A percentile compares a stretch with the other conserved stretches of the same genome.
phyloP scores from a whole-genome alignment of 2,797 vertebrate species.

The Rachycentron canadum region DNA sequence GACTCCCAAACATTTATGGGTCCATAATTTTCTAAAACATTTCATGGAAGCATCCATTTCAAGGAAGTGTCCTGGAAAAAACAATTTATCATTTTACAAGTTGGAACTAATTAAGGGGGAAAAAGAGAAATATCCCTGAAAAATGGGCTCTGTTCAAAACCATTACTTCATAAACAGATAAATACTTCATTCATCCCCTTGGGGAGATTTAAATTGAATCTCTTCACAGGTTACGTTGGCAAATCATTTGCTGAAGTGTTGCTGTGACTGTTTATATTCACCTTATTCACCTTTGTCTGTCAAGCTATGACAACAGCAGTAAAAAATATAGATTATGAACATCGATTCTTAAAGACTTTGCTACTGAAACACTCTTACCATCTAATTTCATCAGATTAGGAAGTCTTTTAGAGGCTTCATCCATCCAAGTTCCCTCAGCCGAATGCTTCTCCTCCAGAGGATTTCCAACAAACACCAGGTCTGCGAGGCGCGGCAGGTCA shows the following conservation, averaged over 20 bases:
- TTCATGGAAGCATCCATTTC: not conserved
- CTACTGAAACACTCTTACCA: slow-evolving; percentile 81
- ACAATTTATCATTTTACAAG: not conserved
- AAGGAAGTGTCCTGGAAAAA: not conserved
- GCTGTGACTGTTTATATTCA: not conserved
- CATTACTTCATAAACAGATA: too few species aligned
- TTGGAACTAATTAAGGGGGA: not conserved
- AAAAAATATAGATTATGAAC: not conserved
- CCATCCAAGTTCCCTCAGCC: slow-evolving; percentile 91
- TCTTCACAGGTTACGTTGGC: not conserved
- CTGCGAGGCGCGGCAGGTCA: slow-evolving; percentile 90
- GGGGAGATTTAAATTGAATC: too few species aligned
- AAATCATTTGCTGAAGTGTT: not conserved
- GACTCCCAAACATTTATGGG: not conserved
- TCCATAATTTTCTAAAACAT: not conserved
- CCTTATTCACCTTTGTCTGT: not conserved
- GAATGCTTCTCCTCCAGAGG: slow-evolving; percentile 94
- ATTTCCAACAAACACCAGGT: slow-evolving; percentile 97
- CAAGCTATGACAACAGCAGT: not conserved
- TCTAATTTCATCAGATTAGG: slow-evolving; percentile 94
- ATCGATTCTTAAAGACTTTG: not conserved
- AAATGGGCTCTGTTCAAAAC: not conserved
- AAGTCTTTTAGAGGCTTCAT: slow-evolving; percentile 93
- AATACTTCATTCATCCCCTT: too few species aligned
- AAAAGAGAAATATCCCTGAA: not conserved